Evolutionary conservation across 1,140 invertebrate species (phyloP), one percentile per base, ranked within the genome.

Genomic region (Diorhabda sublineata): DNA sequence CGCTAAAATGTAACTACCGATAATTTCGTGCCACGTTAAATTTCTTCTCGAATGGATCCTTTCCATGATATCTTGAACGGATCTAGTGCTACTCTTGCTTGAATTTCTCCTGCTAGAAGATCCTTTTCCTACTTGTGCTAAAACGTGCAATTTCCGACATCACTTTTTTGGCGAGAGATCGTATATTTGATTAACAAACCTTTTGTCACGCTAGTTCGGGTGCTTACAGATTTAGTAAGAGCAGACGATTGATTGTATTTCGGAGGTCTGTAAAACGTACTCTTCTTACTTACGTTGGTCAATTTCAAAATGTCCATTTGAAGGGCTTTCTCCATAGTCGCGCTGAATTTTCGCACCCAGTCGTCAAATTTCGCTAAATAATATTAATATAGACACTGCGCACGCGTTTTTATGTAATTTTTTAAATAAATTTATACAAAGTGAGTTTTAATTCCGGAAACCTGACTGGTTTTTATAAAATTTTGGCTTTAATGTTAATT

Each of bases 291-390:
- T 11, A 69, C 42, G 61, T 73, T 77, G 65, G 76, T 80, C 61
- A 91, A 83, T 70, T 82, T 86, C 5, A 93, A 75, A 45, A 93
- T 84, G 70, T 86, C 90, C 72, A 85, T 87, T 62, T 88, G 87
- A 84, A 92, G 87, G 2, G 86, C 84, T 47, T 84, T 82, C 45
- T 86, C 84, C 0, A 91, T 82, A 4, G 86, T 81, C 8, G 80
- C 77, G 0, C 84, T 81, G 0, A 88, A 85, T 4, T 83, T 84
- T 3, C 87, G 77, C 4, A 87, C 77, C 86, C 89, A 93, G 0
- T 85, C 80, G 6, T 86, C 83, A 67, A 86, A 91, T 68, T 88
- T 89, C 0, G 76, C 73, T 72, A 52, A 6, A 52, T 26, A 26
- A 26, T 26, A 26, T 26, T 26, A 26, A 26, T 26, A 26, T 26